Evolutionary conservation across 2,797 vertebrate genomes (phyloP).

Genomic region (Euphonia xanthogaster): DNA sequence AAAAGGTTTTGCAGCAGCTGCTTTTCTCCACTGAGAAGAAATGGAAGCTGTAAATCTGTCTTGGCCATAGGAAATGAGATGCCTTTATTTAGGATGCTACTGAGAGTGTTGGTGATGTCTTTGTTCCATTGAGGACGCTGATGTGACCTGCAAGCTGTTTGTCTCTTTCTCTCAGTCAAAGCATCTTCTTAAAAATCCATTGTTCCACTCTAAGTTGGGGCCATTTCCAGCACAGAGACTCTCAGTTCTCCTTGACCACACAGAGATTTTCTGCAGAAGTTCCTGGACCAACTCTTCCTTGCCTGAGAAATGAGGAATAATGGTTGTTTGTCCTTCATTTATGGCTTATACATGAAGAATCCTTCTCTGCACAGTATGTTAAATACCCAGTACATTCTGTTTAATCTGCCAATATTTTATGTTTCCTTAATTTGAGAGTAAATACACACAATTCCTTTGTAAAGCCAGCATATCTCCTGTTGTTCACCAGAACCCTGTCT

Average conservation of each 20-base stretch:
- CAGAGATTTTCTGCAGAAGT: neutral
- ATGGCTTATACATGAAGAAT: neutral
- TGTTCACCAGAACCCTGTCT: neutral
- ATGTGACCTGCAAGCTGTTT: neutral
- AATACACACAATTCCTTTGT: neutral
- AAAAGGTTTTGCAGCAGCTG: slow-evolving; percentile 48
- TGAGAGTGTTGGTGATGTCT: neutral
- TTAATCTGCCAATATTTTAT: neutral
- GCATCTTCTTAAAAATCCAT: neutral
- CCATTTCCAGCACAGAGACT: neutral
- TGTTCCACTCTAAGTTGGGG: neutral
- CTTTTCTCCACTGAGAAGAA: slow-evolving; percentile 43
- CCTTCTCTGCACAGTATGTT: neutral
- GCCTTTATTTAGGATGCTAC: slow-evolving; percentile 50
- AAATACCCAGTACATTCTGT: neutral
- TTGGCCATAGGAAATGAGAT: slow-evolving; percentile 27
- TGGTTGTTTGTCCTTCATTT: neutral
- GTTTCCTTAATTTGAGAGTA: neutral
- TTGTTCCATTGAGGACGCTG: neutral
- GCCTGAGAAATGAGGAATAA: neutral
- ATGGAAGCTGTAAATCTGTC: slow-evolving; percentile 61
- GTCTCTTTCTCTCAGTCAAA: neutral
- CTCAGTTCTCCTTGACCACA: neutral
- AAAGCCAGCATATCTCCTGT: neutral
- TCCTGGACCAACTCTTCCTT: neutral